These are phyloP conservation scores for Troilus luridus DNA, from an alignment of 2,888 invertebrate species.

Conservation along the genomic window DNA sequence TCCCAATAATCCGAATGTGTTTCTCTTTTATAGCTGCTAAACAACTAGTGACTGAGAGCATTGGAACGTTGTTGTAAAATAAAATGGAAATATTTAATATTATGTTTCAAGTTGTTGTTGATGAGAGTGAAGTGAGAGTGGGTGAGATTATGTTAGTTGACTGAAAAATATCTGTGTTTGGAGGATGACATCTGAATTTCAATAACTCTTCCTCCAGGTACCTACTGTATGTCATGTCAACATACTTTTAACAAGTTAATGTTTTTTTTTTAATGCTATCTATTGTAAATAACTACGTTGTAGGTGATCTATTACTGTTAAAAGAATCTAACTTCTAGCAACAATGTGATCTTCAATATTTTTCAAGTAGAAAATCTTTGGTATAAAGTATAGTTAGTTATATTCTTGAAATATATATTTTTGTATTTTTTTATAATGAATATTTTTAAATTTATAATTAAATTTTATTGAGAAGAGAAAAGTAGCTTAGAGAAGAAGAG, in stretches of 20 bases:
- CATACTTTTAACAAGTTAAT: background rate
- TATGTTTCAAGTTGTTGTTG: too few species aligned
- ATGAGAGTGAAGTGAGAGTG: too few species aligned
- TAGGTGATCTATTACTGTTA: background rate
- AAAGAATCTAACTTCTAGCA: background rate
- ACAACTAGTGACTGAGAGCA: too few species aligned
- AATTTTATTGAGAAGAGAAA: background rate
- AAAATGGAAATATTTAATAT: too few species aligned
- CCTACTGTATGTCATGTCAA: background rate
- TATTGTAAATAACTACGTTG: background rate
- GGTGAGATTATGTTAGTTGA: too few species aligned
- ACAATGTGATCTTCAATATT: background rate
- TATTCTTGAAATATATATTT: background rate
- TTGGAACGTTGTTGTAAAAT: too few species aligned
- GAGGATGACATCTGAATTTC: background rate
- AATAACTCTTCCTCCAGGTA: background rate
- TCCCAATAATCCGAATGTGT: background rate
- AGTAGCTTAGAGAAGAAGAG: background rate
- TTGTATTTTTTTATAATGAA: background rate
- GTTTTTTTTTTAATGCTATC: background rate
- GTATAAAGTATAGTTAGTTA: background rate
- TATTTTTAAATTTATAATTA: background rate
- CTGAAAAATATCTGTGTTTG: background rate
- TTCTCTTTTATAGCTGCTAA: background rate
- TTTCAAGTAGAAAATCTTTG: background rate